These are phyloP conservation scores for Gobiocypris rarus DNA, from an alignment of 2,113 vertebrate genomes.

Conservation along the genomic window DNA sequence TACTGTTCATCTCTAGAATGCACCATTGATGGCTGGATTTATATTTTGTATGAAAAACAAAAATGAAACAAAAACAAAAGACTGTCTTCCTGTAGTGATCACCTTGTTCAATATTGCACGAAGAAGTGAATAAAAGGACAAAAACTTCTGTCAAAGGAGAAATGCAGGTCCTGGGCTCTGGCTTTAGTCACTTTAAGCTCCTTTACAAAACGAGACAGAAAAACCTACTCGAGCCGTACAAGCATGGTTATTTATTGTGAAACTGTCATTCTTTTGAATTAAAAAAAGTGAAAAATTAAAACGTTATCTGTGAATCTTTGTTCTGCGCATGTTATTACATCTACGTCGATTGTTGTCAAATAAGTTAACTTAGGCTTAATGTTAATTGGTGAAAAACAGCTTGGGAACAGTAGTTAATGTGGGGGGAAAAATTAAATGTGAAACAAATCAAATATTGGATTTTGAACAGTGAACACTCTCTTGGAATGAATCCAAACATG, in stretches of 20 bases:
- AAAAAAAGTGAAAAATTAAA: conserved; percentile 64
- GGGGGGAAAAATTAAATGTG: background rate
- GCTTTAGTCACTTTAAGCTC: conserved; percentile 30
- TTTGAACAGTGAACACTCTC: background rate
- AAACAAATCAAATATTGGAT: background rate
- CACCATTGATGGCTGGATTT: conserved; percentile 69
- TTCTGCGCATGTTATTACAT: background rate
- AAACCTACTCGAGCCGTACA: conserved; percentile 65
- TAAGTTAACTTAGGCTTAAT: background rate
- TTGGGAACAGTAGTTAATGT: background rate
- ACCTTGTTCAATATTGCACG: conserved; percentile 72
- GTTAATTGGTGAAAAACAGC: background rate
- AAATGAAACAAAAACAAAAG: conserved; percentile 56
- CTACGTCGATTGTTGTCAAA: background rate
- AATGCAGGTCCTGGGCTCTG: conserved; percentile 29
- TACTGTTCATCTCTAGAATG: conserved; percentile 69
- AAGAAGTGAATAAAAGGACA: conserved; percentile 57
- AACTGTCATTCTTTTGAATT: conserved; percentile 81
- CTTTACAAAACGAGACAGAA: conserved; percentile 23
- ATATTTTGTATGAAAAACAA: conserved; percentile 69
- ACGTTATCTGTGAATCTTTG: conserved; percentile 1
- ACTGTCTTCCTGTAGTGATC: conserved; percentile 66
- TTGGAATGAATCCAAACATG: background rate
- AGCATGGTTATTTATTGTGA: conserved; percentile 85
- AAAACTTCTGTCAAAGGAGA: conserved; percentile 40